Evolutionary conservation across 2,797 vertebrate species (phyloP).

Genomic region (Eospalax fontanierii): DNA sequence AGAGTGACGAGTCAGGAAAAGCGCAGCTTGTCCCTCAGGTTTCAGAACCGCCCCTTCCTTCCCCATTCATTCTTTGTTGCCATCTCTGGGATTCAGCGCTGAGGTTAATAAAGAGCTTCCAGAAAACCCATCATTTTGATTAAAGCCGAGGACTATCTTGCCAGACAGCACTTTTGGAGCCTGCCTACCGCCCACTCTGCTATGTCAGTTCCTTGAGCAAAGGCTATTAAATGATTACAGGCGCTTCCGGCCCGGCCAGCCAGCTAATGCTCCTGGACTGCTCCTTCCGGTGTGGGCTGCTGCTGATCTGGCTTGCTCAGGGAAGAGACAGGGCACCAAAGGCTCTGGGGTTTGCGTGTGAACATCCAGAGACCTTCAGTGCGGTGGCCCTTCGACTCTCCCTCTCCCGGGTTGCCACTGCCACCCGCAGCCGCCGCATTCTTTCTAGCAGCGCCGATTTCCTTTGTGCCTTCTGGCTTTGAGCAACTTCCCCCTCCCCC

Average conservation of each 20-base stretch:
- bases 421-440: background rate
- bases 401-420: background rate
- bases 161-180: conserved; percentile 71
- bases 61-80: conserved; percentile 78
- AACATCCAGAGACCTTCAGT: conserved; percentile 31
- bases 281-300: conserved; percentile 33
- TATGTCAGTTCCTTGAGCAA: conserved; percentile 80
- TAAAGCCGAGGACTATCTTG: conserved; percentile 74
- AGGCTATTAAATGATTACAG: conserved; percentile 87
- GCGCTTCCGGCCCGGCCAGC: conserved; percentile 81
- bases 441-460: conserved; percentile 48
- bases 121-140: conserved; percentile 76
- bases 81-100: conserved; percentile 75
- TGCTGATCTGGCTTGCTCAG: conserved; percentile 77
- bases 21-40: conserved; percentile 27
- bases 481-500: background rate
- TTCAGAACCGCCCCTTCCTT: conserved; percentile 66
- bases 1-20: background rate
- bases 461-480: conserved; percentile 38
- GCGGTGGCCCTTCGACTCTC: background rate
- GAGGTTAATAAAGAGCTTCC: conserved; percentile 83
- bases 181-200: conserved; percentile 62
- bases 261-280: conserved; percentile 72
- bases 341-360: conserved; percentile 65
- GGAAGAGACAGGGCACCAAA: conserved; percentile 80